Evolutionary conservation across 2,113 vertebrate species (phyloP), one percentile per base, ranked within the genome.

Genomic region (Phycodurus eques): DNA sequence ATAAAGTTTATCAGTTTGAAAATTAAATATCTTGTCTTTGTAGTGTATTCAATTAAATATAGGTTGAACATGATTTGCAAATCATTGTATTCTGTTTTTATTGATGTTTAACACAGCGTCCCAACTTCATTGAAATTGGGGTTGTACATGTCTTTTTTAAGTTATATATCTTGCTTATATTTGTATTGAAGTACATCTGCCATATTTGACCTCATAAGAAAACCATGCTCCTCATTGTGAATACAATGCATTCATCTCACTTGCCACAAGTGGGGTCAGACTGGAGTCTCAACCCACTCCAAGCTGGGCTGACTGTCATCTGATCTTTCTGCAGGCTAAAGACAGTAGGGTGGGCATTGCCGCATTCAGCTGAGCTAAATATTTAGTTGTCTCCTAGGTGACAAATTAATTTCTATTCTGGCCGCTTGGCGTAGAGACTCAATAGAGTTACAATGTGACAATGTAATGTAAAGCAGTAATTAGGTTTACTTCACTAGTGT

Each of bases 321-420:
- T 47, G 75, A 83, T 42, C 78, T 27, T 7, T 15, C 57, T 57
- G 14, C 14, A 54, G 53, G 67, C 78, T 72, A 72, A 68, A 68
- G 71, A 57, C 69, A 84, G 77, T 79, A 53, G 67, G 67, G 57
- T 67, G 72, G 68, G 10, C 73, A 78, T 67, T 71, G 73, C 47
- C 66, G 33, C 78, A 7, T 17, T n/a, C 19, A 42, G 64, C 80
- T 68, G 46, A 35, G 64, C 77, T 67, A 90, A 89, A 88, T 89
- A 90, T 90, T 89, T 88, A 65, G 74, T 2, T 17, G 77, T 88
- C 86, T 81, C 87, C 84, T 22, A 73, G 81, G 81, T 61, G 84
- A 87, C 90, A 80, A 78, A 80, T 76, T 35, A 64, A 73, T 75
- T 83, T 83, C 86, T 88, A 84, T 89, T 83, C 82, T 46, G 22